These are phyloP conservation scores for Centruroides sculpturatus DNA, from an alignment of 1,140 invertebrate genomes.

Conservation along the genomic window DNA sequence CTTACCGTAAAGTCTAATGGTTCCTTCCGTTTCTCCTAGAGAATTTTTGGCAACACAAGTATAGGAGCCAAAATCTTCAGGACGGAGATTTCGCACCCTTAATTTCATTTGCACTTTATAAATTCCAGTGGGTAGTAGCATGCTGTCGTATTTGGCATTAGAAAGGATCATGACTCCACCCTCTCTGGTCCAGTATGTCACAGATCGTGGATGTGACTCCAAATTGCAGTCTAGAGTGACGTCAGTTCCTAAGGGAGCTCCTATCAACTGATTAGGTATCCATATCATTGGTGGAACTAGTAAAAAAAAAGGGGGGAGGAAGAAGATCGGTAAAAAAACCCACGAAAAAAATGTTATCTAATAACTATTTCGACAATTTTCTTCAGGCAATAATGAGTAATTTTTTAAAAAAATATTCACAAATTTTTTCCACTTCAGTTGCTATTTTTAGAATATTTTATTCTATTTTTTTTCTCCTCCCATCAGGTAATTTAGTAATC, in stretches of 20 bases:
- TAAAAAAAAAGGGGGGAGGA: too few species aligned
- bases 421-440: too few species aligned
- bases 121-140: neutral
- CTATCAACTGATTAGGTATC: conserved; percentile 34
- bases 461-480: too few species aligned
- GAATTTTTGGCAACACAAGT: conserved; percentile 84
- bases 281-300: conserved; percentile 33
- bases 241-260: conserved; percentile 29
- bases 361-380: too few species aligned
- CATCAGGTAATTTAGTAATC: too few species aligned
- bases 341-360: too few species aligned
- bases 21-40: conserved; percentile 79
- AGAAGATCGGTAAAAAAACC: too few species aligned
- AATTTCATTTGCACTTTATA: conserved; percentile 20
- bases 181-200: conserved; percentile 21
- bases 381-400: too few species aligned
- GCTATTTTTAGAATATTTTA: too few species aligned
- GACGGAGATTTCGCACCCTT: conserved; percentile 12
- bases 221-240: conserved; percentile 31
- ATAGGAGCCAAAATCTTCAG: conserved; percentile 65
- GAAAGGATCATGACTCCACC: conserved; percentile 7
- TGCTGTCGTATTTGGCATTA: conserved; percentile 7
- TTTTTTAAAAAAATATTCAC: too few species aligned
- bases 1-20: conserved; percentile 80
- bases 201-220: conserved; percentile 21